Percentiles rank a stretch among this genome's conserved stretches.
Conservation (phyloP, 2,113 vertebrate genomes). For the Dendrocopos noguchii region DNA sequence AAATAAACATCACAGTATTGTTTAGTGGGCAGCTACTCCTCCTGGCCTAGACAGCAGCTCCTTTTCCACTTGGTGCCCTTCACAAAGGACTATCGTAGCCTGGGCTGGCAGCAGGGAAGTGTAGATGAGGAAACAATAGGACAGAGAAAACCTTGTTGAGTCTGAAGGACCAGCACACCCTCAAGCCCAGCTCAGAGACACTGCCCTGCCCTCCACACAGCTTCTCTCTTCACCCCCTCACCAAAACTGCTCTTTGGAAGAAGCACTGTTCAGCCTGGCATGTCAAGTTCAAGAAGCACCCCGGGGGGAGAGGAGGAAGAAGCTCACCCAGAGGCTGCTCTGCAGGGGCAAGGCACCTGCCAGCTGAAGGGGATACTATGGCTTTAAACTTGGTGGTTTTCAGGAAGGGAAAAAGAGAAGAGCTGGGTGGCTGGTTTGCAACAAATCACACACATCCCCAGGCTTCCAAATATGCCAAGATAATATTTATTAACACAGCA, state of each 20-base stretch:
- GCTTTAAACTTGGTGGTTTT: slow-evolving; percentile 58
- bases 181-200: not conserved
- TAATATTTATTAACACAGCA: slow-evolving; percentile 99
- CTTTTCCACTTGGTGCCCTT: not conserved
- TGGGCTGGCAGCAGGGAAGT: not conserved
- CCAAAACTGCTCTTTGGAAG: not conserved
- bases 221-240: not conserved
- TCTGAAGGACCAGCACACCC: not conserved
- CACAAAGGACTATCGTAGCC: not conserved
- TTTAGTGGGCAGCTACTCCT: not conserved
- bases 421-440: slow-evolving; percentile 58
- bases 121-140: not conserved
- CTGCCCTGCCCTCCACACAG: not conserved
- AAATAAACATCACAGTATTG: not conserved
- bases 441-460: slow-evolving; percentile 88
- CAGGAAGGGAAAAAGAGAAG: not conserved
- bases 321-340: not conserved
- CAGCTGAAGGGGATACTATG: slow-evolving; percentile 27
- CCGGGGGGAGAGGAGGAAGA: not conserved
- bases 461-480: slow-evolving; percentile 93
- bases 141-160: not conserved
- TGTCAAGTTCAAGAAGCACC: not conserved
- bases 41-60: not conserved
- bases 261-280: not conserved
- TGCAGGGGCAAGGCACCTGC: not conserved